Evolutionary conservation across 2,797 vertebrate species (phyloP).

Genomic region (Spinus pinus): DNA sequence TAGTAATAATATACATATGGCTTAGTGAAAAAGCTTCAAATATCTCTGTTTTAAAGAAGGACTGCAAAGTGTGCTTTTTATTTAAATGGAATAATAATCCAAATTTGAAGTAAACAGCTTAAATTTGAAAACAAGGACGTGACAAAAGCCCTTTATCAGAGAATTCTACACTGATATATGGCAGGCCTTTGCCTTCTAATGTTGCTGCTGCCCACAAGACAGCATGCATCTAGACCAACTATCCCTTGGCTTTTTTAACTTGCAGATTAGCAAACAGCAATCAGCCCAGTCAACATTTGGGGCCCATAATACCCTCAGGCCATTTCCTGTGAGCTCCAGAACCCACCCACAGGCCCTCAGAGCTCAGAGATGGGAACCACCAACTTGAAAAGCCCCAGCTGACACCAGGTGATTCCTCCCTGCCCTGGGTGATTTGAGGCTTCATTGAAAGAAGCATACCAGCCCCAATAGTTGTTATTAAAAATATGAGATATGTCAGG

Average conservation of each 20-base stretch:
- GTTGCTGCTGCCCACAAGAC: neutral
- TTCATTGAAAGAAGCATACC: neutral
- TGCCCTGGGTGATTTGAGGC: neutral
- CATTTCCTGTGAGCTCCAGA: neutral
- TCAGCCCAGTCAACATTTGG: neutral
- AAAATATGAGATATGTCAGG: neutral
- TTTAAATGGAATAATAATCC: neutral
- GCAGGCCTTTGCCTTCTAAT: neutral
- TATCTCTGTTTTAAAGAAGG: neutral
- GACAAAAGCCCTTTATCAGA: neutral
- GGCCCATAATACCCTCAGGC: neutral
- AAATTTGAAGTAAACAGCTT: neutral
- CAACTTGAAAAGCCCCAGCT: rapidly evolving
- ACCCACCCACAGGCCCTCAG: neutral
- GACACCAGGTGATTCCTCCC: neutral
- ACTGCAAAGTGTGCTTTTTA: neutral
- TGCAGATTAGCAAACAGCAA: neutral
- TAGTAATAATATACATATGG: neutral
- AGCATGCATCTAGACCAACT: neutral
- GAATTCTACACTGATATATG: neutral
- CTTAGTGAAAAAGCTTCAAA: neutral
- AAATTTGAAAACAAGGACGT: neutral
- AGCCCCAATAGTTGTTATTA: neutral
- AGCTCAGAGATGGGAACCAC: neutral
- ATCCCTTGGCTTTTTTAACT: neutral